phyloP scores from a whole-genome alignment of 2,888 invertebrate species.

The Nomada lathburiana region DNA sequence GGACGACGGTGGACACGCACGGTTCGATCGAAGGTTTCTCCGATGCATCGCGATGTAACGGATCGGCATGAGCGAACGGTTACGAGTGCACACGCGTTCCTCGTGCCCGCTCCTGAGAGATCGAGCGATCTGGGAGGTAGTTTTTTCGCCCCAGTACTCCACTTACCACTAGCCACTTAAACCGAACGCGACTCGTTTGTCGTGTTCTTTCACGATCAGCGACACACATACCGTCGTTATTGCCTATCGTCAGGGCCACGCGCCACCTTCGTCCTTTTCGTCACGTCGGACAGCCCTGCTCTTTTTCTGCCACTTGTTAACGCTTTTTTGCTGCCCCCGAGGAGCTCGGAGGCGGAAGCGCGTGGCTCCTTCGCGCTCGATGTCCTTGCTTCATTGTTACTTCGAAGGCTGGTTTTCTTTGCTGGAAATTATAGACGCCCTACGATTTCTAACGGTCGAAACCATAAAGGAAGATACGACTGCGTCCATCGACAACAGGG shows the following conservation, averaged over 20 bases:
- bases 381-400: background rate
- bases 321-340: background rate
- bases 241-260: conserved; percentile 40
- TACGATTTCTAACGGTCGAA: background rate
- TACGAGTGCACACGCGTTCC: conserved; percentile 32
- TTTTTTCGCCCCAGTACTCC: conserved; percentile 82
- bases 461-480: background rate
- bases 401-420: background rate
- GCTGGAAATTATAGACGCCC: background rate
- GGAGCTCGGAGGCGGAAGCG: background rate
- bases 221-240: conserved; percentile 72
- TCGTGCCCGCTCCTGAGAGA: conserved; percentile 50
- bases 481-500: background rate
- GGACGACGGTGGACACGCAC: conserved; percentile 30
- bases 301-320: no score
- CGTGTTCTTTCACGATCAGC: conserved; percentile 65
- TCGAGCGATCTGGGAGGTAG: conserved; percentile 77
- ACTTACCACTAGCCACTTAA: conserved; percentile 78
- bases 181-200: conserved; percentile 73
- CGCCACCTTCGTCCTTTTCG: conserved; percentile 9
- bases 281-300: background rate
- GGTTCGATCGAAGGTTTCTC: conserved; percentile 74
- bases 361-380: background rate
- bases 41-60: conserved; percentile 70
- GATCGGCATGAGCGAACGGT: conserved; percentile 64